phyloP scores from a whole-genome alignment of 2,888 invertebrate genomes.

The Dasysyrphus tricinctus region DNA sequence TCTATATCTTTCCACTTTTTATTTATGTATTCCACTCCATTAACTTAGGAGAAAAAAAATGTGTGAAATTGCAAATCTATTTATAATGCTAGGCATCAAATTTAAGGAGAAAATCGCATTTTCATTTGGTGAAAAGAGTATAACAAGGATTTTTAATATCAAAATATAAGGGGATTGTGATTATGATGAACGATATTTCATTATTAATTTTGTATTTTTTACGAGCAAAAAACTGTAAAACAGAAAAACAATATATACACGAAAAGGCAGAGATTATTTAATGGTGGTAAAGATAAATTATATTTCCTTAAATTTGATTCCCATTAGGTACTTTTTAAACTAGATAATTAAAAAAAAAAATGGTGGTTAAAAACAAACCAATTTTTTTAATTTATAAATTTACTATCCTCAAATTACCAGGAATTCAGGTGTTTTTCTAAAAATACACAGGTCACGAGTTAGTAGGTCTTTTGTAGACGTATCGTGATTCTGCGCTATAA shows the following conservation, averaged over 20 bases:
- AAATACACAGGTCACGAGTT: no score
- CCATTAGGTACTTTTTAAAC: no score
- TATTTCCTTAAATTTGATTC: no score
- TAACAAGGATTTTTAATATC: background rate
- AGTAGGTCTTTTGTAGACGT: no score
- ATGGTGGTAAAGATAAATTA: no score
- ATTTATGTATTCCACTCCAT: background rate
- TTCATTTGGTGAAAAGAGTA: background rate
- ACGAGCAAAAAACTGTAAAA: background rate
- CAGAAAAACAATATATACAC: background rate
- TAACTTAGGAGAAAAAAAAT: background rate
- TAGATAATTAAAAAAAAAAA: no score
- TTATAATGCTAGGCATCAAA: slow-evolving; percentile 4
- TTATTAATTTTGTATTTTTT: background rate
- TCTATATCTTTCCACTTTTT: background rate
- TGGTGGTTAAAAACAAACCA: no score
- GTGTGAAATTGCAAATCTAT: background rate
- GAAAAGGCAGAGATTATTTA: no score
- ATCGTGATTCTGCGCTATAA: no score
- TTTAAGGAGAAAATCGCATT: background rate
- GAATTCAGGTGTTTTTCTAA: no score
- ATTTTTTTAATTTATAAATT: no score
- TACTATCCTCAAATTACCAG: no score
- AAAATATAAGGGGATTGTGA: background rate
- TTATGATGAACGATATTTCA: slow-evolving; percentile 5